phyloP scores from a whole-genome alignment of 1,140 invertebrate species.

The Anoplophora glabripennis region DNA sequence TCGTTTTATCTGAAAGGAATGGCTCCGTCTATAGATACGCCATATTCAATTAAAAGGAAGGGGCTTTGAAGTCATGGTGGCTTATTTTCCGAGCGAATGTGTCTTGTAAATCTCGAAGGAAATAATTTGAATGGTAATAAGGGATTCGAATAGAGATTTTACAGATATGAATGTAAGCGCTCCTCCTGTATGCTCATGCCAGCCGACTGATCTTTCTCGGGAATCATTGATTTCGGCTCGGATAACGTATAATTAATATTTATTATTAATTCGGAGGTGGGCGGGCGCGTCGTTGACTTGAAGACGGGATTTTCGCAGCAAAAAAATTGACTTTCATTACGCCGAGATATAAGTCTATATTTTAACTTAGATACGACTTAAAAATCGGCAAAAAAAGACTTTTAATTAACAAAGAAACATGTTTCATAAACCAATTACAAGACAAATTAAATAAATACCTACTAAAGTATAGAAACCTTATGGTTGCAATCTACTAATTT shows the following conservation, averaged over 20 bases:
- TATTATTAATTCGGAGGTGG: conserved; percentile 5
- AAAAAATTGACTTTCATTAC: no score
- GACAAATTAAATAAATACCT: no score
- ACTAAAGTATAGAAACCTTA: no score
- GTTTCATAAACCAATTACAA: no score
- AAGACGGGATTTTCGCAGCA: no score
- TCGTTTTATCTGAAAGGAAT: conserved; percentile 13
- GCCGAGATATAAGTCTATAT: no score
- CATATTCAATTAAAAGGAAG: conserved; percentile 28
- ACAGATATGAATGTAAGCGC: conserved; percentile 22
- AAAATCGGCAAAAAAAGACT: no score
- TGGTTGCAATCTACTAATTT: no score
- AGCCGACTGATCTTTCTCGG: conserved; percentile 20
- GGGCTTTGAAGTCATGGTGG: conserved; percentile 23
- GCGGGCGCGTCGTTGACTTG: background rate
- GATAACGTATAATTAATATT: conserved; percentile 26
- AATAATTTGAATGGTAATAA: conserved; percentile 28
- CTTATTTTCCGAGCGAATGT: conserved; percentile 24
- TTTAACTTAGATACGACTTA: no score
- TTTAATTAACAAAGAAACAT: no score
- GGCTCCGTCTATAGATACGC: conserved; percentile 18
- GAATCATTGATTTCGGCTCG: conserved; percentile 23
- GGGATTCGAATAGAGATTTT: conserved; percentile 25
- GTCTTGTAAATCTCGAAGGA: conserved; percentile 17
- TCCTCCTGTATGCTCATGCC: conserved; percentile 1